phyloP scores from a whole-genome alignment of 2,113 vertebrate genomes.

The Bufo bufo region DNA sequence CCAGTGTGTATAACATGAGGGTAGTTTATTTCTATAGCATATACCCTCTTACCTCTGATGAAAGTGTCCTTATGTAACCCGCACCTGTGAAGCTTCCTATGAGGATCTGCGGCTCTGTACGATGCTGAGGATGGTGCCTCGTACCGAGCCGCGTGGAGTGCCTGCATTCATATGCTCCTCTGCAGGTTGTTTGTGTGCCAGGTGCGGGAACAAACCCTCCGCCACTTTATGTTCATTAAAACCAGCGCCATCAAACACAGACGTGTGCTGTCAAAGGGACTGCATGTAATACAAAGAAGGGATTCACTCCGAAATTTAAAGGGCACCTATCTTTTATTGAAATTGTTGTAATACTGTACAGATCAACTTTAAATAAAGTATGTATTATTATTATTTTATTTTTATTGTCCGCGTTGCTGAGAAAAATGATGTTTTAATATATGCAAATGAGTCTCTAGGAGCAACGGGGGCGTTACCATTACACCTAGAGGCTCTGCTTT shows the following conservation, averaged over 20 bases:
- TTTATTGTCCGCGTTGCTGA: too few relatives aligned
- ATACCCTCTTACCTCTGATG: not conserved
- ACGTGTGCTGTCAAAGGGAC: not conserved
- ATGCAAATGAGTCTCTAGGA: too few relatives aligned
- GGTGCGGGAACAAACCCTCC: not conserved
- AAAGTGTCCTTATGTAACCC: slow-evolving; percentile 6
- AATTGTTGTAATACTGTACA: too few relatives aligned
- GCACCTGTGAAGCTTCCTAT: not conserved
- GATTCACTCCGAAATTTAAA: too few relatives aligned
- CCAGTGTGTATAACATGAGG: not conserved
- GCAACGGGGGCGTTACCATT: too few relatives aligned
- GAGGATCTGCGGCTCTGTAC: not conserved
- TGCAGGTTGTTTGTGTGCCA: slow-evolving; percentile 3
- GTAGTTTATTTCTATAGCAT: not conserved
- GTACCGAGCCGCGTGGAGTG: not conserved
- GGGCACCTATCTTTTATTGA: too few relatives aligned
- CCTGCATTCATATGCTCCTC: not conserved
- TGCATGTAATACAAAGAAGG: not conserved
- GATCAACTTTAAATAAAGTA: not conserved
- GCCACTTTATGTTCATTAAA: slow-evolving; percentile 4
- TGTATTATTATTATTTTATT: too few relatives aligned
- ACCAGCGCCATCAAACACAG: not conserved
- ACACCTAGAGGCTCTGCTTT: too few relatives aligned
- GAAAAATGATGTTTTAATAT: too few relatives aligned
- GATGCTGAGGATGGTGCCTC: not conserved